Evolutionary conservation across 2,113 vertebrate species (phyloP).

Genomic region (Oenanthe melanoleuca): DNA sequence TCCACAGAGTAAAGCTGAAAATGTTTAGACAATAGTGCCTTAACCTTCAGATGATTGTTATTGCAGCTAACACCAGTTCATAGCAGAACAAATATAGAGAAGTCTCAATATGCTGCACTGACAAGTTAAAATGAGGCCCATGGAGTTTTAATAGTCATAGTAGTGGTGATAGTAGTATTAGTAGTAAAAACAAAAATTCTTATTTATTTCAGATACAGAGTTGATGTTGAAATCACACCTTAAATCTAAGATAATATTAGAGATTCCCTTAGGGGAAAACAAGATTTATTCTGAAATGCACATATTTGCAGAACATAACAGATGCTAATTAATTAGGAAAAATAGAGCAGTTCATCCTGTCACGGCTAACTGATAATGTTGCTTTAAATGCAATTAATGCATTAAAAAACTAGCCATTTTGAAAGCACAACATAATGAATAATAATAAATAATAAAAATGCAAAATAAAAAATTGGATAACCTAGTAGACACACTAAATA

Average conservation of each 20-base stretch:
- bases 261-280: neutral
- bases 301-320: neutral
- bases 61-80: neutral
- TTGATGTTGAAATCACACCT: neutral
- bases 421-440: neutral
- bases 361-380: neutral
- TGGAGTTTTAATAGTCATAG: neutral
- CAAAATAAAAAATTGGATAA: neutral
- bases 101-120: neutral
- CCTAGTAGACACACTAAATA: neutral
- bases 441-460: neutral
- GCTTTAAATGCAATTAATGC: neutral
- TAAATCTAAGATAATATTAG: neutral
- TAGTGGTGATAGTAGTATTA: too few species aligned
- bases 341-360: neutral
- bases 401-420: neutral
- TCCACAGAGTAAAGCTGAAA: neutral
- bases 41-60: neutral
- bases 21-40: neutral
- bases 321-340: neutral
- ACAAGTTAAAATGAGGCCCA: neutral
- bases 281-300: neutral
- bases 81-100: neutral
- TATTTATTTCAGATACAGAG: neutral
- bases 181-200: neutral